phyloP scores from a whole-genome alignment of 2,797 vertebrate genomes.

The Ctenopoma multispine region DNA sequence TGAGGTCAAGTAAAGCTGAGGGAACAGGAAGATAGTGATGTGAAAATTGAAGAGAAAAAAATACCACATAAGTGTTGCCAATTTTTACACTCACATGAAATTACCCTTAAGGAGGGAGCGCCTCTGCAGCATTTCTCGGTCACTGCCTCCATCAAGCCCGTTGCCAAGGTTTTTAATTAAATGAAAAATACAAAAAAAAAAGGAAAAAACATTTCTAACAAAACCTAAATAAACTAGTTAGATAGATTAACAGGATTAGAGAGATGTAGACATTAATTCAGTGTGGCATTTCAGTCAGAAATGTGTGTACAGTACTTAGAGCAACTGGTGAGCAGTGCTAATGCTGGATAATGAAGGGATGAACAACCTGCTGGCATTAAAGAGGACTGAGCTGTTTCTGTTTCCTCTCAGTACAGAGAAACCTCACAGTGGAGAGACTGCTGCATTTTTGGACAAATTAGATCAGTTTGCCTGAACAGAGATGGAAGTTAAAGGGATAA shows the following conservation, averaged over 20 bases:
- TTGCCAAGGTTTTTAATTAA: conserved; percentile 22
- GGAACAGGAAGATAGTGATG: conserved; percentile 6
- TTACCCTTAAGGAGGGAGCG: conserved; percentile 15
- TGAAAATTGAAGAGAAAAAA: conserved; percentile 30
- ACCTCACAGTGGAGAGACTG: conserved; percentile 35
- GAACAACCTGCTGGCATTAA: conserved; percentile 51
- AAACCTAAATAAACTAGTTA: conserved; percentile 55
- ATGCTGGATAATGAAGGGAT: conserved; percentile 67
- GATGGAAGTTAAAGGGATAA: conserved; percentile 24
- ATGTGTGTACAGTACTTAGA: conserved; percentile 46
- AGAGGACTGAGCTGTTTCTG: conserved; percentile 51
- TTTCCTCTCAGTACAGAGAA: conserved; percentile 45
- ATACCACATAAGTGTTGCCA: conserved; percentile 37
- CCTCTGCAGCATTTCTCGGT: conserved; percentile 31
- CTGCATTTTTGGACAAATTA: conserved; percentile 39
- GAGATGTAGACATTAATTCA: conserved; percentile 53
- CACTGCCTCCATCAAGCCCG: conserved; percentile 34
- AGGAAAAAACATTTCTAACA: conserved; percentile 4
- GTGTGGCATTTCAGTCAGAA: conserved; percentile 49
- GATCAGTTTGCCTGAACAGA: conserved; percentile 26
- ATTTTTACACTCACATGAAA: conserved; percentile 36
- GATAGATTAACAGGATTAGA: conserved; percentile 61
- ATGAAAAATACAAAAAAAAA: conserved; percentile 9
- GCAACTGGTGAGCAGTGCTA: conserved; percentile 34
- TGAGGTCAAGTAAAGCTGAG: conserved; percentile 2